Evolutionary conservation across 2,113 vertebrate species (phyloP).

Genomic region (Lamprologus ornatipinnis): DNA sequence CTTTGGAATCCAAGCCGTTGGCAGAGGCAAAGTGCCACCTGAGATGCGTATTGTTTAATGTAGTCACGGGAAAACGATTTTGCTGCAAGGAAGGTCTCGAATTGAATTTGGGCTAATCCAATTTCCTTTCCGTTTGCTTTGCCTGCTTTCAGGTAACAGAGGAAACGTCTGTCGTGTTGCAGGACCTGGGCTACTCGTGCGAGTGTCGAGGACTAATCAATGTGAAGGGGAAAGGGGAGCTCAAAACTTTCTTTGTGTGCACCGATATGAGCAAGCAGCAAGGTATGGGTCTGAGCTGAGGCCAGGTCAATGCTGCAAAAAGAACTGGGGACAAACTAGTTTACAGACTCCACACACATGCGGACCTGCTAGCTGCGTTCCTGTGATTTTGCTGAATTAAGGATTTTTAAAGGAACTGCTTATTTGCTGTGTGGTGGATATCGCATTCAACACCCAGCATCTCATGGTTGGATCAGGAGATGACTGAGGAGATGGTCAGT

Average conservation of each 20-base stretch:
- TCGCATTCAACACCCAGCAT: not conserved
- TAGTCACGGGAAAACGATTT: not conserved
- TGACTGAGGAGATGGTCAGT: not conserved
- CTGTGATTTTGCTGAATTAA: not conserved
- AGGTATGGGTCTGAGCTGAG: slow-evolving; percentile 83
- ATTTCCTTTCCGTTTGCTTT: not conserved
- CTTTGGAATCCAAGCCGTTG: accelerated
- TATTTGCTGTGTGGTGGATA: not conserved
- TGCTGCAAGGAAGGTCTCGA: not conserved
- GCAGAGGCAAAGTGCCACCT: not conserved
- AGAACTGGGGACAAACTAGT: not conserved
- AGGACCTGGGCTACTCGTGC: slow-evolving; percentile 86
- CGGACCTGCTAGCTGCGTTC: not conserved
- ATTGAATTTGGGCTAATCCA: not conserved
- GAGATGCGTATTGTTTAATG: not conserved
- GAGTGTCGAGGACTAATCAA: slow-evolving; percentile 92
- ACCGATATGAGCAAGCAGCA: slow-evolving; percentile 92
- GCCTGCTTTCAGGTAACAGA: slow-evolving; percentile 81
- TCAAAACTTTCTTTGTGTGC: slow-evolving; percentile 94
- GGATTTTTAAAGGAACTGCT: not conserved
- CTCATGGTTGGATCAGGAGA: not conserved
- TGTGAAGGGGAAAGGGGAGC: slow-evolving; percentile 95
- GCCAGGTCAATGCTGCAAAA: not conserved
- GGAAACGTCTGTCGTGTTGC: slow-evolving; percentile 82
- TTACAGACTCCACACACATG: not conserved